Percentiles rank a stretch among this genome's conserved stretches.
Conservation (phyloP, 2,113 vertebrate genomes). For the Trichechus manatus region DNA sequence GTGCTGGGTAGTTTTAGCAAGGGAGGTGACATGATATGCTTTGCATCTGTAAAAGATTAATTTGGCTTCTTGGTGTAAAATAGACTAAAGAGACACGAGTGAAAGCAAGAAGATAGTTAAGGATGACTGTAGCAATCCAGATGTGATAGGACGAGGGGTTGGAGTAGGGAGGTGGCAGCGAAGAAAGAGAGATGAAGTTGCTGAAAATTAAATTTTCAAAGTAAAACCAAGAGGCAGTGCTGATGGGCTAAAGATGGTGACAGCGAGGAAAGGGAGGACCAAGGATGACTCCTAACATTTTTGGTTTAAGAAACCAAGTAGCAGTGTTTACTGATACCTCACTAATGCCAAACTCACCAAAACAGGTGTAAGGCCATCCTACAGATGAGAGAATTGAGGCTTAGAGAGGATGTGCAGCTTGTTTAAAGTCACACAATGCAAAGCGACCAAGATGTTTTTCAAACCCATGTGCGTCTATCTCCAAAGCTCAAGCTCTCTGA, state of each 20-base stretch:
- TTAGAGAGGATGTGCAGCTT: not conserved
- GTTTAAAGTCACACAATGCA: not conserved
- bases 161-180: not conserved
- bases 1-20: not conserved
- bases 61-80: not conserved
- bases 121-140: not conserved
- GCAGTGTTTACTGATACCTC: not conserved
- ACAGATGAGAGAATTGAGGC: not conserved
- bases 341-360: not conserved
- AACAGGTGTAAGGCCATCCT: not conserved
- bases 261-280: not conserved
- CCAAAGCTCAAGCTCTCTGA: not conserved
- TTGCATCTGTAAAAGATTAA: not conserved
- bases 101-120: not conserved
- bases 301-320: not conserved
- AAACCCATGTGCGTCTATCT: not conserved
- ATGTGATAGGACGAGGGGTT: not conserved
- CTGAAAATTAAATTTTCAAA: not conserved
- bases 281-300: not conserved
- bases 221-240: not conserved
- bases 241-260: not conserved
- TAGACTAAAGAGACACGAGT: not conserved
- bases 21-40: not conserved
- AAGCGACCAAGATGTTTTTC: not conserved
- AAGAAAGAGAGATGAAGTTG: not conserved